Percentiles rank a stretch among this genome's conserved stretches.
Evolutionary conservation across 2,797 vertebrate genomes (phyloP).

Genomic region (Chiloscyllium punctatum): DNA sequence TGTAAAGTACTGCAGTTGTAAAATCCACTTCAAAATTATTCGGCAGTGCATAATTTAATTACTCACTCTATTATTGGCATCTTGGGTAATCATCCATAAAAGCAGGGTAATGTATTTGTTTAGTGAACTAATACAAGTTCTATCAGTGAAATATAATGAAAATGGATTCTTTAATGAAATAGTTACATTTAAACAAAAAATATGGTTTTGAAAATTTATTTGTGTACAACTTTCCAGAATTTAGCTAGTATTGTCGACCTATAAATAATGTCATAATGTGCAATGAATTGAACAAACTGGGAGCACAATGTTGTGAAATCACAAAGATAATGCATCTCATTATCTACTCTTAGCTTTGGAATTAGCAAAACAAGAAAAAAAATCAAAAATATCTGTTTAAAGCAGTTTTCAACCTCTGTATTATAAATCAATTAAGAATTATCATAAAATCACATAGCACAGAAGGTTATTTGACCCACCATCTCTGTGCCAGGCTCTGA

Average conservation of each 20-base stretch:
- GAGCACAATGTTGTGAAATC: background rate
- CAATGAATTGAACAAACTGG: background rate
- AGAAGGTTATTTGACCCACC: background rate
- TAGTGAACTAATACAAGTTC: background rate
- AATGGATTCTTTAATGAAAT: background rate
- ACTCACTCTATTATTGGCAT: background rate
- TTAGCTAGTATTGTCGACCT: background rate
- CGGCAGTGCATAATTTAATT: background rate
- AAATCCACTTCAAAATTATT: background rate
- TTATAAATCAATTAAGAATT: background rate
- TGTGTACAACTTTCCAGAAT: background rate
- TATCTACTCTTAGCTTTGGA: background rate
- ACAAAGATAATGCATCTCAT: background rate
- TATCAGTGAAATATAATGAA: background rate
- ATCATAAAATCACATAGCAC: background rate
- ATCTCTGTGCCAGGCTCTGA: background rate
- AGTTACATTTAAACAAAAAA: background rate
- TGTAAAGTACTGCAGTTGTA: background rate
- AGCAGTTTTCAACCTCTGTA: background rate
- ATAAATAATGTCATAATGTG: background rate
- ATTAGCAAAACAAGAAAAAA: background rate
- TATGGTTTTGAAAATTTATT: background rate
- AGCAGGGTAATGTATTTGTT: background rate
- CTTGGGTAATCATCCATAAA: background rate
- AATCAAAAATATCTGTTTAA: background rate